Evolutionary conservation across 2,888 invertebrate genomes (phyloP), one percentile per base, ranked within the genome.

Genomic region (Protodeltote pygarga): DNA sequence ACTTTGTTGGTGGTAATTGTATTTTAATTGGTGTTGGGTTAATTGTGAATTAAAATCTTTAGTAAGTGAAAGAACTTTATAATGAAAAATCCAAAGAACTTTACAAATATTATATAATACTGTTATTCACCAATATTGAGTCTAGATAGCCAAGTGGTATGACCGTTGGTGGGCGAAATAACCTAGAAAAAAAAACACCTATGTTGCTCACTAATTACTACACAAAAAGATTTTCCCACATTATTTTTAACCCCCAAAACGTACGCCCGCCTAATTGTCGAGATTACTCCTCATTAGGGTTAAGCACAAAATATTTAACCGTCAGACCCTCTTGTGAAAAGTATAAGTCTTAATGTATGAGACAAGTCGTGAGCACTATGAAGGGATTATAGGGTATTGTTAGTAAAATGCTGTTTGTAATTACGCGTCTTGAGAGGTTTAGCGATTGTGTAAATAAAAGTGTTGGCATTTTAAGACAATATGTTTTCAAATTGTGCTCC

Each of bases 281-380:
- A 37, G 62, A 65, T 63, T 60, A 49, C 66, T 65, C 28, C 63
- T 65, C 57, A 62, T 63, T 63, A 65, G 34, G 32, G 17, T 11
- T 9, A 37, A 37, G 61, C 25, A 40, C 51, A 32, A 41, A 48
- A 46, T 62, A 62, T 63, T 62, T 45, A 39, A 63, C 40, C 33
- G 50, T 39, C 41, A 35, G 35, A 20, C 8, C 10, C 40, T 49
- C 25, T 55, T 48, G 42, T 44, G 39, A 44, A 41, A 57, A 38
- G 27, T 57, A 57, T 57, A 46, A 37, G 29, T 57, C 37, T 53
- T 40, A 32, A 37, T 60, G 19, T 32, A 16, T 5, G 3, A 32
- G 29, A 25, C 28, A 25, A 31, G 31, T 35, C 32, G 17, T 44
- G 20, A n/a, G 23, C 23, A 50, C 15, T 19, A 23, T 19, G 8